Evolutionary conservation across 2,113 vertebrate genomes (phyloP).

Genomic region (Lophura nycthemera): DNA sequence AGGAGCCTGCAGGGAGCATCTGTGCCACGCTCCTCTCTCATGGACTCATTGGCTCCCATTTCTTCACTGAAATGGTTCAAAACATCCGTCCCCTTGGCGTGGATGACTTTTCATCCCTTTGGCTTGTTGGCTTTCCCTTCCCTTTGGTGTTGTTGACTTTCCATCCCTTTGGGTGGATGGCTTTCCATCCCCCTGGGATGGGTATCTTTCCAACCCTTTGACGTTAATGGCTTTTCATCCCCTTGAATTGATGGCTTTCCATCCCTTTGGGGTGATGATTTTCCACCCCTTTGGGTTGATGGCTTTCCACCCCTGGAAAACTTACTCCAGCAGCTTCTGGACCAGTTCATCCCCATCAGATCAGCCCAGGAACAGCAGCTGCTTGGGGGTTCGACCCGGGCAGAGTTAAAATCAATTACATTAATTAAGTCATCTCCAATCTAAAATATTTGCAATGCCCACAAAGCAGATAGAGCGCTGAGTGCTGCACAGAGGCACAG

Average conservation of each 20-base stretch:
- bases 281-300: background rate
- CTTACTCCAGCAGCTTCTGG: background rate
- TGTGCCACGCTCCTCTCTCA: background rate
- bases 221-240: background rate
- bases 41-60: background rate
- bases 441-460: background rate
- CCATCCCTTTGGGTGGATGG: background rate
- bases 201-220: background rate
- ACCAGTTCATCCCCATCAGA: accelerated
- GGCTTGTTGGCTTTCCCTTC: no score
- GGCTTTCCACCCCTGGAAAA: background rate
- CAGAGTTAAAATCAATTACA: background rate
- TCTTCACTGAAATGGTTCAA: background rate
- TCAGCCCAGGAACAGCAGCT: background rate
- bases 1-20: accelerated
- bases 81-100: background rate
- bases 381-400: background rate
- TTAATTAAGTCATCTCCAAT: background rate
- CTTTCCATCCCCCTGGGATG: background rate
- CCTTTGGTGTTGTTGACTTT: no score
- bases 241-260: background rate
- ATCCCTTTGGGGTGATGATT: background rate
- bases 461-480: background rate
- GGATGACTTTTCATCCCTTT: background rate
- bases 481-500: background rate